These are phyloP conservation scores for Drosophila nigromelanica DNA, from an alignment of 1,140 invertebrate species.

Conservation along the genomic window DNA sequence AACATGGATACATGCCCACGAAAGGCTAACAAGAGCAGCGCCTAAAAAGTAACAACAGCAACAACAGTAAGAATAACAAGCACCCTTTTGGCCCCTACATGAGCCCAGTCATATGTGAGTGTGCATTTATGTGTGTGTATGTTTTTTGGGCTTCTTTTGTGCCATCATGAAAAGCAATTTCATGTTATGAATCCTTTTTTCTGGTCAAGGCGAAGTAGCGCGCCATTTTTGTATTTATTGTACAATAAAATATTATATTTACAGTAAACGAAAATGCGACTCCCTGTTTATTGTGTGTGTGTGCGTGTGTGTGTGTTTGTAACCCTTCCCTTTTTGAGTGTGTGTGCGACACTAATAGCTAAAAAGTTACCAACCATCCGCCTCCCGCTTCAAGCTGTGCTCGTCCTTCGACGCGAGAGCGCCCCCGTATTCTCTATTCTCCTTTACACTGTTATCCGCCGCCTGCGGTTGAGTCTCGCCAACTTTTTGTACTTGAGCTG, in stretches of 20 bases:
- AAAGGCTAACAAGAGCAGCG: slow-evolving; percentile 9
- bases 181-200: slow-evolving; percentile 79
- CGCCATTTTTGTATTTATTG: slow-evolving; percentile 71
- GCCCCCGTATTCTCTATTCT: not conserved
- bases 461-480: slow-evolving; percentile 36
- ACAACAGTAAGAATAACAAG: slow-evolving; percentile 4
- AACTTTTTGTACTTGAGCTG: slow-evolving; percentile 68
- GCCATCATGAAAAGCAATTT: slow-evolving; percentile 77
- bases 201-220: slow-evolving; percentile 65
- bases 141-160: slow-evolving; percentile 48
- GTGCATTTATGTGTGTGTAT: slow-evolving; percentile 6
- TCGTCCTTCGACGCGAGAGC: slow-evolving; percentile 8
- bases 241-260: slow-evolving; percentile 82
- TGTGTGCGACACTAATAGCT: slow-evolving; percentile 57
- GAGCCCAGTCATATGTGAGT: slow-evolving; percentile 35
- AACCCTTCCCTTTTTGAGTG: slow-evolving; percentile 46
- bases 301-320: slow-evolving; percentile 20
- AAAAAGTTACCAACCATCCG: slow-evolving; percentile 33
- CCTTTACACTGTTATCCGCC: slow-evolving; percentile 5
- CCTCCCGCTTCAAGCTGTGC: slow-evolving; percentile 2
- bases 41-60: slow-evolving; percentile 12
- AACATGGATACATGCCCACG: slow-evolving; percentile 50
- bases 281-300: slow-evolving; percentile 26
- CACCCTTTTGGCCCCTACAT: slow-evolving; percentile 39
- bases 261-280: slow-evolving; percentile 67